These are phyloP conservation scores for Formica selysi DNA, from an alignment of 1,140 invertebrate genomes.

Conservation along the genomic window DNA sequence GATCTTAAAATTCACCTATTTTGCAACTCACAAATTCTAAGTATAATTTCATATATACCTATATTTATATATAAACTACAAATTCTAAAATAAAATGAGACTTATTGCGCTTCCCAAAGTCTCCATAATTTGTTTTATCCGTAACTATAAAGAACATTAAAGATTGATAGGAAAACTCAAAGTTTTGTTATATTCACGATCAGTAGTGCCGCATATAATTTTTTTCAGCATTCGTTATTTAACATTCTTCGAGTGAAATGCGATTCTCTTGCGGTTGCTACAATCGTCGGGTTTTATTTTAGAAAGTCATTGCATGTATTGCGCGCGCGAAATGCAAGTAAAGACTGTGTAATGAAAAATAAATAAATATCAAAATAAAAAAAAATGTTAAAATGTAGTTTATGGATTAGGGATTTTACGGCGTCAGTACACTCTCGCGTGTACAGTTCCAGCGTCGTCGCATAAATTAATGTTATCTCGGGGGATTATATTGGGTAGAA, in stretches of 20 bases:
- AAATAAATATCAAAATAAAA: conserved; percentile 4
- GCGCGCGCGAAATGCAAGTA: conserved; percentile 5
- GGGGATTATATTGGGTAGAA: conserved; percentile 54
- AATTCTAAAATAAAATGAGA: neutral
- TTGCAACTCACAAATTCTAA: conserved; percentile 12
- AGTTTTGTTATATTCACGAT: neutral
- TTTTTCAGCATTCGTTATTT: conserved; percentile 12
- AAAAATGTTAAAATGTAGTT: conserved; percentile 54
- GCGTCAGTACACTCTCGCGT: conserved; percentile 59
- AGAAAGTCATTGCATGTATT: conserved; percentile 49
- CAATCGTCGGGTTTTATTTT: conserved; percentile 59
- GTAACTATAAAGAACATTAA: neutral
- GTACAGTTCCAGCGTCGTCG: conserved; percentile 47
- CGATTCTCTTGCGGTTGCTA: conserved; percentile 45
- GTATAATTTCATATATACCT: neutral
- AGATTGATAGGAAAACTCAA: neutral
- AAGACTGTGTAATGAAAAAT: conserved; percentile 32
- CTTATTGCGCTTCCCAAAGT: neutral
- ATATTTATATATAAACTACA: neutral
- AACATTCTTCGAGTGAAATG: conserved; percentile 51
- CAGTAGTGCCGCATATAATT: neutral
- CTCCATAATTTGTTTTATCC: neutral
- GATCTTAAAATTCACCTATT: neutral
- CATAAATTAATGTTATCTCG: conserved; percentile 71
- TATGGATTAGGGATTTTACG: conserved; percentile 45